Evolutionary conservation across 2,113 vertebrate genomes (phyloP).

Genomic region (Phylloscopus whistleri): DNA sequence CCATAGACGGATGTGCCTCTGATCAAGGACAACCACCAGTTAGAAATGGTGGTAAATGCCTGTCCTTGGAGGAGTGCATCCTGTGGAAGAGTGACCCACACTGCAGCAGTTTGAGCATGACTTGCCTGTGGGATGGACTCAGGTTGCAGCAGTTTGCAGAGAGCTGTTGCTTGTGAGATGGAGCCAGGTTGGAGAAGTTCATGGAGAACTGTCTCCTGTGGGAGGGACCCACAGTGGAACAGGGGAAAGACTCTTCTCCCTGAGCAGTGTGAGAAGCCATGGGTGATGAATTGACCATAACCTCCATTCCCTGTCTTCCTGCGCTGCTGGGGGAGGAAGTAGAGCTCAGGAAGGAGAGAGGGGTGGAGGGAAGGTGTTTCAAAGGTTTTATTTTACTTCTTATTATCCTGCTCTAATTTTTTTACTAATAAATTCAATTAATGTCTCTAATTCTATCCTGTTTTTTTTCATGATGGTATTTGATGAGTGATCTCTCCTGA

Average conservation of each 20-base stretch:
- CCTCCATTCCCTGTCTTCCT: not conserved
- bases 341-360: not conserved
- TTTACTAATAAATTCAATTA: not conserved
- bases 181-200: not conserved
- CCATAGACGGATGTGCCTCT: no score
- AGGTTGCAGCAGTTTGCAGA: fast-evolving
- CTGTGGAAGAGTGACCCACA: not conserved
- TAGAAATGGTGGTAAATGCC: not conserved
- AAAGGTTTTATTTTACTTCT: not conserved
- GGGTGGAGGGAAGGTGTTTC: not conserved
- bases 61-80: not conserved
- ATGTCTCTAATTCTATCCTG: not conserved
- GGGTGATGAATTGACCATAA: not conserved
- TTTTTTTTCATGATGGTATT: fast-evolving
- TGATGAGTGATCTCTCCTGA: not conserved
- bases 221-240: not conserved
- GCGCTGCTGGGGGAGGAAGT: not conserved
- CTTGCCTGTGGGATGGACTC: not conserved
- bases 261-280: not conserved
- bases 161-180: not conserved
- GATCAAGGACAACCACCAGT: no score
- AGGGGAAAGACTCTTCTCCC: not conserved
- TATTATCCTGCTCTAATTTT: not conserved
- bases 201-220: not conserved
- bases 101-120: not conserved